phyloP scores from a whole-genome alignment of 1,140 invertebrate species.

The Drosophila albomicans region DNA sequence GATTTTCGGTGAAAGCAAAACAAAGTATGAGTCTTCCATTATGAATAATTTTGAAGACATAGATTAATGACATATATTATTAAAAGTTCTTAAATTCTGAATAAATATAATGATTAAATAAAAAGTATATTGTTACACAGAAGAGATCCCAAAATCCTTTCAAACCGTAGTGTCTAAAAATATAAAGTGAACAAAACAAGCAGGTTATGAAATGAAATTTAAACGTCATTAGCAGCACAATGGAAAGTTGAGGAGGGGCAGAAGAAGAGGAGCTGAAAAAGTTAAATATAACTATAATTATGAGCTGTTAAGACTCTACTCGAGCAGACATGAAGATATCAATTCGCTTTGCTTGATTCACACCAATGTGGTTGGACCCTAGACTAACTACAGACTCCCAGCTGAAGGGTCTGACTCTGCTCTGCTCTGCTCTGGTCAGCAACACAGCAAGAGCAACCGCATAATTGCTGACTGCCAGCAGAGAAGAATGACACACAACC shows the following conservation, averaged over 20 bases:
- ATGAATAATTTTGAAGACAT: no score
- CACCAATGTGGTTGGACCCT: constrained; percentile 11
- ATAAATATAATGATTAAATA: not conserved
- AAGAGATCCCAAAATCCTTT: not conserved
- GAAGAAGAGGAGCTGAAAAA: not conserved
- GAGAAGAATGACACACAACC: constrained; percentile 14
- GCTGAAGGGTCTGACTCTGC: constrained; percentile 27
- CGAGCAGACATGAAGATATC: constrained; percentile 32
- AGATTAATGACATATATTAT: no score
- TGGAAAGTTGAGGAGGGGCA: not conserved
- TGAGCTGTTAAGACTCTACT: not conserved
- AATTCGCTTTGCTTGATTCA: constrained; percentile 40
- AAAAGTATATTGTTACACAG: no score
- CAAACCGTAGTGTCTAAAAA: not conserved
- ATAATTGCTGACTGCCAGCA: constrained; percentile 36
- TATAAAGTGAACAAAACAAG: not conserved
- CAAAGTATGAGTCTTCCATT: no score
- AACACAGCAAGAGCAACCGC: constrained; percentile 19
- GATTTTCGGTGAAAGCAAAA: no score
- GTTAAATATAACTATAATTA: constrained; percentile 11
- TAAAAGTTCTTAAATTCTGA: no score
- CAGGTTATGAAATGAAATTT: not conserved
- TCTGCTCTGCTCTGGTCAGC: no score
- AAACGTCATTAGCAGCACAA: constrained; percentile 12
- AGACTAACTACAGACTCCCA: constrained; percentile 3